These are phyloP conservation scores for Maniola hyperantus DNA, from an alignment of 2,888 invertebrate species.

Conservation along the genomic window DNA sequence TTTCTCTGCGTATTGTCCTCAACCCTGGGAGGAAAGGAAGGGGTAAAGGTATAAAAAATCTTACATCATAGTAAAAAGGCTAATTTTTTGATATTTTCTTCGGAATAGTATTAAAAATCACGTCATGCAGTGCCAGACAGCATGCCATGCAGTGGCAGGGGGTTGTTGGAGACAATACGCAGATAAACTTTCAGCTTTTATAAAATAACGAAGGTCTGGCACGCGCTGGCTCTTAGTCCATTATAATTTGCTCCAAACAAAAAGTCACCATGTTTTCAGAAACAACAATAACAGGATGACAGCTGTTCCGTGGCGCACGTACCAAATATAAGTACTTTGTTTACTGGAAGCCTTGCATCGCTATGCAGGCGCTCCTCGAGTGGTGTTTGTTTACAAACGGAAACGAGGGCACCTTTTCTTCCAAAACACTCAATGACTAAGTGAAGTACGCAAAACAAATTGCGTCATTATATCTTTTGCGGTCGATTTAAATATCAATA, in stretches of 20 bases:
- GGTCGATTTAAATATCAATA: constrained; percentile 28
- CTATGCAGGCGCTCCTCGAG: constrained; percentile 9
- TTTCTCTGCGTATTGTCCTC: too few species aligned
- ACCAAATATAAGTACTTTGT: constrained; percentile 15
- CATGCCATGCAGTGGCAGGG: too few species aligned
- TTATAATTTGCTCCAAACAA: background rate
- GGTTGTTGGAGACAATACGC: too few species aligned
- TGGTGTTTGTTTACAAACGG: constrained; percentile 52
- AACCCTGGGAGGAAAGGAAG: too few species aligned
- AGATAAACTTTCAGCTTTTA: too few species aligned
- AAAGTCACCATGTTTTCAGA: background rate
- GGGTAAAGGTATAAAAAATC: too few species aligned
- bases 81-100: too few species aligned
- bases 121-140: too few species aligned
- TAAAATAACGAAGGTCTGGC: too few species aligned
- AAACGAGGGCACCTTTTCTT: constrained; percentile 72
- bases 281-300: constrained; percentile 13
- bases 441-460: constrained; percentile 71
- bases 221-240: too few species aligned
- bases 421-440: constrained; percentile 69
- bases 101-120: too few species aligned
- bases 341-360: constrained; percentile 22
- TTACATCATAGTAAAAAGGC: too few species aligned
- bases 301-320: constrained; percentile 14
- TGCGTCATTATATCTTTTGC: constrained; percentile 55